Evolutionary conservation across 2,113 vertebrate genomes (phyloP).

Genomic region (Gallinago jamesoni): DNA sequence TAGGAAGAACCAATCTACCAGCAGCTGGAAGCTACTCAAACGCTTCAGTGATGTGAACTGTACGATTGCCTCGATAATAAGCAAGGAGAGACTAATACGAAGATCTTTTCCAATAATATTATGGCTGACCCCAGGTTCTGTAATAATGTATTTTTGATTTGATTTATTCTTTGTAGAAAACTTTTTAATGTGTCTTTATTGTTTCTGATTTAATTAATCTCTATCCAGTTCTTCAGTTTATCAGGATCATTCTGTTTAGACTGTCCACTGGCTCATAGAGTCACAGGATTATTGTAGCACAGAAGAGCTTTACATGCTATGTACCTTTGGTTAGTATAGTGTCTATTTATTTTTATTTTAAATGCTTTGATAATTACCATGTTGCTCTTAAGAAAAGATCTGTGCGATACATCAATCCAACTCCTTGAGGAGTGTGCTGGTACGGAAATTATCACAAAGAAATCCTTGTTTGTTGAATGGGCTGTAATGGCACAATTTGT

Average conservation of each 20-base stretch:
- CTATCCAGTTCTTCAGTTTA: neutral
- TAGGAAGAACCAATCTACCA: neutral
- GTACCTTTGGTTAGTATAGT: neutral
- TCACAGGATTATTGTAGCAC: neutral
- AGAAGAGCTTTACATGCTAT: neutral
- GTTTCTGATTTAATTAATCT: slow-evolving; percentile 7
- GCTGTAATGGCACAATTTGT: neutral
- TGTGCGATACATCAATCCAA: neutral
- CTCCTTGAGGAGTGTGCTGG: neutral
- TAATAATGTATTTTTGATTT: neutral
- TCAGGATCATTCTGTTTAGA: neutral
- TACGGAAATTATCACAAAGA: neutral
- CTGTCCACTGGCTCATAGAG: neutral
- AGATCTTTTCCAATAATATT: neutral
- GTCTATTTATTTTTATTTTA: neutral
- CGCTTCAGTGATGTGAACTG: neutral
- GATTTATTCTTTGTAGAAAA: slow-evolving; percentile 25
- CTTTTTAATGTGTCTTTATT: neutral
- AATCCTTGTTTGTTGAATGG: neutral
- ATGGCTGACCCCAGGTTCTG: neutral
- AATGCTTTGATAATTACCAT: neutral
- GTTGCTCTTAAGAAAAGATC: neutral
- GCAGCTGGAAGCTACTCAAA: neutral
- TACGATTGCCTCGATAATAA: neutral
- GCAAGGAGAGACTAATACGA: neutral